Evolutionary conservation across 2,888 invertebrate species (phyloP).

Genomic region (Agonum fuliginosum): DNA sequence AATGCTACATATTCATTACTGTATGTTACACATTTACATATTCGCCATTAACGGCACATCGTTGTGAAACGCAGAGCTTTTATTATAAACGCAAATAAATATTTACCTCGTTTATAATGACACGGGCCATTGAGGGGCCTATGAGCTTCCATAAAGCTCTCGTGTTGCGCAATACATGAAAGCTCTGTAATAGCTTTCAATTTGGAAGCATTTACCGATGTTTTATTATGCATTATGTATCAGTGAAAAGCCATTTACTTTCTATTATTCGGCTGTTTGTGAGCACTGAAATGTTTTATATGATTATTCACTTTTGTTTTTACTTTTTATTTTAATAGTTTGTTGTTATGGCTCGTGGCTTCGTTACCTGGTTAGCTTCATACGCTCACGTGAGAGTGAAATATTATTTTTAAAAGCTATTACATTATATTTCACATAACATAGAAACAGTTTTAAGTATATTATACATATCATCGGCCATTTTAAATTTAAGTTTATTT

Average conservation of each 20-base stretch:
- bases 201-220: constrained; percentile 45
- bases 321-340: constrained; percentile 23
- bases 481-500: too few species aligned
- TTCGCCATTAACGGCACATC: constrained; percentile 35
- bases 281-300: constrained; percentile 33
- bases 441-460: too few species aligned
- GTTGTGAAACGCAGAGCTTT: constrained; percentile 2
- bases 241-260: constrained; percentile 41
- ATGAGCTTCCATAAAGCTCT: not conserved
- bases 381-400: too few species aligned
- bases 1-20: not conserved
- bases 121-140: constrained; percentile 32
- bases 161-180: constrained; percentile 32
- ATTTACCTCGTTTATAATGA: constrained; percentile 40
- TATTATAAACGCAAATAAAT: constrained; percentile 42
- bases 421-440: too few species aligned
- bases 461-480: too few species aligned
- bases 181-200: constrained; percentile 41
- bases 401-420: too few species aligned
- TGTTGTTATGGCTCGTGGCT: constrained; percentile 26
- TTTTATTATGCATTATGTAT: constrained; percentile 47
- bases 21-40: constrained; percentile 6
- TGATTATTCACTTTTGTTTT: constrained; percentile 47
- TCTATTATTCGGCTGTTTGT: constrained; percentile 43
- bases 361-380: constrained; percentile 24